Percentiles rank a stretch among this genome's conserved stretches.
phyloP scores from a whole-genome alignment of 2,888 invertebrate species.

The Tribolium freemani region DNA sequence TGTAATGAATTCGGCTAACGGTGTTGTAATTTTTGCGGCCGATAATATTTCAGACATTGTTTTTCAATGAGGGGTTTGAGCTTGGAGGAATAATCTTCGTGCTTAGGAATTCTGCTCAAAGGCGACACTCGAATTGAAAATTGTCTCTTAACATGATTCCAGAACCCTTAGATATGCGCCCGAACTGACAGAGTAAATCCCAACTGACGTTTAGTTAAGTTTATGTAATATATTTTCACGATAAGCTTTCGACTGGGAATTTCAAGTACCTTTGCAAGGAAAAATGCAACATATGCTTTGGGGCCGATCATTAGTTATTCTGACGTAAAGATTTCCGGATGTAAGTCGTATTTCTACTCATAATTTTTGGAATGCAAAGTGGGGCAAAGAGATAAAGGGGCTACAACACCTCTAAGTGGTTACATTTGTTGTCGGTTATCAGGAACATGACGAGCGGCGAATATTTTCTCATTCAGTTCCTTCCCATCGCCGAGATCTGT shows the following conservation, averaged over 20 bases:
- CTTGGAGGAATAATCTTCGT: constrained; percentile 1
- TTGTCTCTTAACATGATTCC: constrained; percentile 10
- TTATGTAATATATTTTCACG: constrained; percentile 33
- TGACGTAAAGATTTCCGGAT: not conserved
- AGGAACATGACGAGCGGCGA: constrained; percentile 15
- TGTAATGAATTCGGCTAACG: not conserved
- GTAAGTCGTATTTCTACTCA: constrained; percentile 19
- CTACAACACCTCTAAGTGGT: constrained; percentile 28
- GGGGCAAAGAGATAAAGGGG: constrained; percentile 10
- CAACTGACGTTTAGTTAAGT: constrained; percentile 35
- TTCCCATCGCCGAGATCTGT: constrained; percentile 12
- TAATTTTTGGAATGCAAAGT: not conserved
- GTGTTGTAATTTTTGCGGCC: not conserved
- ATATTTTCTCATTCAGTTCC: constrained; percentile 19
- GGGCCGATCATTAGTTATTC: constrained; percentile 25
- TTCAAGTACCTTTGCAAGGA: not conserved
- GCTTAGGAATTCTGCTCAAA: constrained; percentile 5
- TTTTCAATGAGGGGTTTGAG: constrained; percentile 1
- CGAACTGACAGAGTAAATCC: constrained; percentile 31
- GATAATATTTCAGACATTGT: not conserved
- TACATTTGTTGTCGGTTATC: constrained; percentile 44
- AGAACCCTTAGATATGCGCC: constrained; percentile 16
- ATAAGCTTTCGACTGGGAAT: constrained; percentile 34
- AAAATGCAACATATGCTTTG: constrained; percentile 10
- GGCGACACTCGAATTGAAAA: not conserved